Evolutionary conservation across 2,888 invertebrate species (phyloP), one percentile per base, ranked within the genome.

Genomic region (Cremastinae sp.): DNA sequence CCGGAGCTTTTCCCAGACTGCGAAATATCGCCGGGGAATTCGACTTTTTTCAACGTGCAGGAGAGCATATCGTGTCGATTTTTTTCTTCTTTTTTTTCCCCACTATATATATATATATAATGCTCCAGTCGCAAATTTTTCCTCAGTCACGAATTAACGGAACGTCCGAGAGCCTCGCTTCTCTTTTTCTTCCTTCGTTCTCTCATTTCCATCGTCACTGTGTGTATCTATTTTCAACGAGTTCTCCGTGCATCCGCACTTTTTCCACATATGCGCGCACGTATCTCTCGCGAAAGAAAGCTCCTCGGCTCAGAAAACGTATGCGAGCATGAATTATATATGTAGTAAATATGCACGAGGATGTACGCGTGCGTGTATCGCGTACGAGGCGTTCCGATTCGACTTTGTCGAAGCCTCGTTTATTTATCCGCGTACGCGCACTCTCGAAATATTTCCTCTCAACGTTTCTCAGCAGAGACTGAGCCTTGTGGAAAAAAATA

Each of bases 141-240:
- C 34, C 69, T 69, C 61, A 59, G 59, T 71, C 47, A 51, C 45
- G 54, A 74, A 61, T 74, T 66, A 66, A 49, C 66, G 43, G 36
- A 68, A 66, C 43, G 66, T 54, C 73, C 66, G 54, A 59, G 45
- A 69, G 69, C 20, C n/a, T 51, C 5, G 2, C 28, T 5, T 28
- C 18, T 14, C 28, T 62, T 56, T 72, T 68, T 71, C 51, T 45
- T 56, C 36, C 41, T 47, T 18, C 41, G 8, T 36, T 58, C 34
- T 49, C 62, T 36, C 41, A 43, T 45, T 53, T 66, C 54, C 59
- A 53, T 58, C 36, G 8, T 4, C 28, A 22, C 53, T 20, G 34
- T 14, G 22, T 53, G 34, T 14, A 38, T 53, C 59, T 53, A 45
- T 61, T 61, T 66, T 34, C 73, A 16, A 10, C 45, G 38, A 41